Evolutionary conservation across 1,140 invertebrate species (phyloP), one percentile per base, ranked within the genome.

Genomic region (Nilaparvata lugens): DNA sequence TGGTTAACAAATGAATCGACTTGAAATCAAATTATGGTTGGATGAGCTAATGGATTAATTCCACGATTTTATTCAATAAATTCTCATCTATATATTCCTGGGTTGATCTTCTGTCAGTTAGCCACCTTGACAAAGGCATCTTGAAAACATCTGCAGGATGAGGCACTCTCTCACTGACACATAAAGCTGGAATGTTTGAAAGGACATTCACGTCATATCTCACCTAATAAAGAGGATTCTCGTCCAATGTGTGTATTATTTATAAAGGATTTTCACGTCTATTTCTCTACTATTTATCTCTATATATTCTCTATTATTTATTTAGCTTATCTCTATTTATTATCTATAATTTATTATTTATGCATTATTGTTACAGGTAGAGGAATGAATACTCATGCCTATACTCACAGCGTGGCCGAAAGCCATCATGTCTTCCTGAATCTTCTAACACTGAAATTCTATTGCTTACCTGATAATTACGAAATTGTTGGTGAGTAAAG

Each of bases 401-500:
- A 99, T 71, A 97, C 95, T 7, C 97, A 99, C 74, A 97, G 95
- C 65, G 94, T 98, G 3, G 91, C 91, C 52, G 95, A 97, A 67
- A 87, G 89, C 62, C 97, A 99, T 77, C 95, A 98, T 81, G 96
- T 99, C 1, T 99, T 92, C 74, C 78, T 99, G 0, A 99, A 99
- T 80, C 77, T 99, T 38, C 90, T 95, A 63, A 98, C 96, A 0
- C 78, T 99, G 52, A 94, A 95, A 70, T 99, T 99, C 77, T 99
- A 99, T 73, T 99, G 97, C 76, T 77, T 99, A 25, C 97, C 97
- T 19, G 97, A 99, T 73, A 99, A 99, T 75, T 99, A 99, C 80
- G 94, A 98, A 81, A 95, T 99, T 67, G 93, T 98, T 69, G 96
- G 87, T 89, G 77, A 79, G 75, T 71, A 52, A 60, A n/a, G n/a